A percentile compares a stretch with the other conserved stretches of the same genome.
Evolutionary conservation across 2,797 vertebrate species (phyloP).

Genomic region (Mormyrops boulengeri): DNA sequence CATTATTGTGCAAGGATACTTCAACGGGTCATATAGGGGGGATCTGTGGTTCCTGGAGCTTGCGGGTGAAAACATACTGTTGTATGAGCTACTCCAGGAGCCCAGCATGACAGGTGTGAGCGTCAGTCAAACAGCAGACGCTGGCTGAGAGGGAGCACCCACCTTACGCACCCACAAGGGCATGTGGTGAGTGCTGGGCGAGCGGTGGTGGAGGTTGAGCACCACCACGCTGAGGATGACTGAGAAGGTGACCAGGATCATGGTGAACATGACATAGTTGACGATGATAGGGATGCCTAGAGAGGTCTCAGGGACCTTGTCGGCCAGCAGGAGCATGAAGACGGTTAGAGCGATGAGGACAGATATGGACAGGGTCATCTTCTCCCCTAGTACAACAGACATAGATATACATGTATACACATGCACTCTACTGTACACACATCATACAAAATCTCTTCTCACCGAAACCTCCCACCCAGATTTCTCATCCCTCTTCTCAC

Average conservation of each 20-base stretch:
- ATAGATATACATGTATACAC: neutral
- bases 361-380: slow-evolving; percentile 73
- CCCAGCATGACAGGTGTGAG: neutral
- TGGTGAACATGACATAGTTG: slow-evolving; percentile 72
- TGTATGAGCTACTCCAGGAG: neutral
- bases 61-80: neutral
- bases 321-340: slow-evolving; percentile 70
- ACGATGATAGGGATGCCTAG: slow-evolving; percentile 70
- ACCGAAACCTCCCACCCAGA: neutral
- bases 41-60: neutral
- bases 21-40: neutral
- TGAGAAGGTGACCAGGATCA: slow-evolving; percentile 69
- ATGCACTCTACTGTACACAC: neutral
- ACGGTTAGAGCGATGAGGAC: slow-evolving; percentile 71
- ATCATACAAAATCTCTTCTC: neutral
- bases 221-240: slow-evolving; percentile 73
- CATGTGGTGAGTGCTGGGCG: slow-evolving; percentile 65
- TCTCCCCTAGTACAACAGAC: slow-evolving; percentile 59
- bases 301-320: slow-evolving; percentile 72
- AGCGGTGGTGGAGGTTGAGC: slow-evolving; percentile 69
- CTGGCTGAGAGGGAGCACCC: neutral
- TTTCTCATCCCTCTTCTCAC: neutral
- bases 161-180: slow-evolving; percentile 69
- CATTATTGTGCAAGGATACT: neutral
- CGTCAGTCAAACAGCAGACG: neutral